Conservation (phyloP, 2,113 vertebrate species). For the Ailurus styani region DNA sequence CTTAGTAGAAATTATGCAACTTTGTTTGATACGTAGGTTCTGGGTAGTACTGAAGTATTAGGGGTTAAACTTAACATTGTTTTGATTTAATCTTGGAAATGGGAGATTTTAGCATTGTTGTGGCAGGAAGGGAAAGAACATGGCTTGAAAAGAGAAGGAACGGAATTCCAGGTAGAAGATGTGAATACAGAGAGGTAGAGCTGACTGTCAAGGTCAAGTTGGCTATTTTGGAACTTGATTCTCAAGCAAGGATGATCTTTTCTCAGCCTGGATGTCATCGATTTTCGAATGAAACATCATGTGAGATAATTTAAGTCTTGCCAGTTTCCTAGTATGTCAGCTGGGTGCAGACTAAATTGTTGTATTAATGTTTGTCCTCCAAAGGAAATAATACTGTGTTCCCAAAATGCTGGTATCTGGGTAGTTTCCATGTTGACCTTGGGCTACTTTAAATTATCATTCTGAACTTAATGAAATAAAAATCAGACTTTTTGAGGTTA, state of each 20-base stretch:
- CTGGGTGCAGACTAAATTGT: not conserved
- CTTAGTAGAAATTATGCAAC: not conserved
- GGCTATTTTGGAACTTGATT: not conserved
- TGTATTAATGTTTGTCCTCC: not conserved
- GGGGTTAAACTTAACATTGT: not conserved
- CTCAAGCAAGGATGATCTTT: not conserved
- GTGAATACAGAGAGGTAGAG: not conserved
- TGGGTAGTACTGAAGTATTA: not conserved
- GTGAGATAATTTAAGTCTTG: not conserved
- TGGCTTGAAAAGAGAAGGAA: not conserved
- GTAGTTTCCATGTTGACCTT: not conserved
- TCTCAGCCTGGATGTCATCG: not conserved
- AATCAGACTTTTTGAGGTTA: not conserved
- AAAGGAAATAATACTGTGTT: not conserved
- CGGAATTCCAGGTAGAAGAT: not conserved
- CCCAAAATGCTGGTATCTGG: not conserved
- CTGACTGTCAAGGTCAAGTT: fast-evolving
- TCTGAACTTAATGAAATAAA: not conserved
- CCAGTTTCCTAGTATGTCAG: not conserved
- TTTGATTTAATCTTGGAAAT: not conserved
- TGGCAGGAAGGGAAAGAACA: not conserved
- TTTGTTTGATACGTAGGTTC: not conserved
- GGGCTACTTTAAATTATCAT: not conserved
- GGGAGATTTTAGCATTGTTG: not conserved
- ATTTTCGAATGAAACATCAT: not conserved